Conservation (phyloP, 2,888 invertebrate species). For the Nomada fabriciana region DNA sequence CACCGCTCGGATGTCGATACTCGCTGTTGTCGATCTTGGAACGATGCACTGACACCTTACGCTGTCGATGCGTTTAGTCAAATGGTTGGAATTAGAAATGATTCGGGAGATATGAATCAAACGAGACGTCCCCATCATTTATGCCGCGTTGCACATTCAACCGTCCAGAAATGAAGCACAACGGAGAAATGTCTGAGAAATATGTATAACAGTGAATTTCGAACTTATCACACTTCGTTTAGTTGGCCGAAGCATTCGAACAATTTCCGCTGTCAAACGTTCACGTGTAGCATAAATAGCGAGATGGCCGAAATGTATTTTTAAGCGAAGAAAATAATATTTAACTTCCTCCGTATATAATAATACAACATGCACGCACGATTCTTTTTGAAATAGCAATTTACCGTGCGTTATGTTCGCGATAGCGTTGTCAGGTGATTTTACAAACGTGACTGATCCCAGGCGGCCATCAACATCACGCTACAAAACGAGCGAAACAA, state of each 20-base stretch:
- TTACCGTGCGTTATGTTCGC: conserved; percentile 23
- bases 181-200: not conserved
- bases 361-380: not conserved
- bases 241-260: conserved; percentile 6
- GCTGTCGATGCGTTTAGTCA: not conserved
- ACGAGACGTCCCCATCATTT: conserved; percentile 18
- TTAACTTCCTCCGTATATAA: no score
- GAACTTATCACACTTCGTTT: not conserved
- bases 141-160: conserved; percentile 10
- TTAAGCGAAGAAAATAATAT: no score
- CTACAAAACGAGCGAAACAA: conserved; percentile 22
- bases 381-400: not conserved
- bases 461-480: conserved; percentile 15
- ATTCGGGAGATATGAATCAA: not conserved
- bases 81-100: not conserved
- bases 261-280: not conserved
- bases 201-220: conserved; percentile 5
- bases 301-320: not conserved
- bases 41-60: conserved; percentile 9
- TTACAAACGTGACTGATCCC: conserved; percentile 16
- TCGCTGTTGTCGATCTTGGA: not conserved
- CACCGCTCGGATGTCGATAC: not conserved
- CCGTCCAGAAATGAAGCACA: conserved; percentile 33
- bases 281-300: not conserved
- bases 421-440: conserved; percentile 23